phyloP scores from a whole-genome alignment of 2,888 invertebrate species.

The Agonopterix arenella region DNA sequence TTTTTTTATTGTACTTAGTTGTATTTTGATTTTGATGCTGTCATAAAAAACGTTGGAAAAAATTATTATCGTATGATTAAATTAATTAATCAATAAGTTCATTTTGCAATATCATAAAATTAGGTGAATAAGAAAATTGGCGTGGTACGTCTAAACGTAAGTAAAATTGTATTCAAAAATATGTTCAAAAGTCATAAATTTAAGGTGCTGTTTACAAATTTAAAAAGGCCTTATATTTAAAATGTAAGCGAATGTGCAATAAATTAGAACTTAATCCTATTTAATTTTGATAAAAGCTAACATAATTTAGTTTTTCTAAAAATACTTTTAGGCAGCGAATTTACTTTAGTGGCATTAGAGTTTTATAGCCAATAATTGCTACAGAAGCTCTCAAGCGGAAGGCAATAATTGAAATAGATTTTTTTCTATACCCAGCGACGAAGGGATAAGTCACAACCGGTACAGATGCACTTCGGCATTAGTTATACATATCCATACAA shows the following conservation, averaged over 20 bases:
- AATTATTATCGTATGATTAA: no score
- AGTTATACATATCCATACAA: slow-evolving; percentile 48
- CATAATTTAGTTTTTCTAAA: background rate
- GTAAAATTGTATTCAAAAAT: background rate
- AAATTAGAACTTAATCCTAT: background rate
- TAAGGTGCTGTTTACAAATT: background rate
- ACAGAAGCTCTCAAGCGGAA: slow-evolving; percentile 34
- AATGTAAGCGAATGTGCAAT: slow-evolving; percentile 4
- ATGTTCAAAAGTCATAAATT: background rate
- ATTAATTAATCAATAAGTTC: no score
- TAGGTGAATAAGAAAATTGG: no score
- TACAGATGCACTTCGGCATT: slow-evolving; percentile 63
- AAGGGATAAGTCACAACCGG: slow-evolving; percentile 64
- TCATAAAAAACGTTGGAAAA: no score
- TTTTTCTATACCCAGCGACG: slow-evolving; percentile 57
- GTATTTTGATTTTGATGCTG: no score
- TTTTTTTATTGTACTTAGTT: no score
- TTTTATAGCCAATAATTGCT: slow-evolving; percentile 31
- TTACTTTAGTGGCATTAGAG: slow-evolving; percentile 7
- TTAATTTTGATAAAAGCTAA: slow-evolving; percentile 2
- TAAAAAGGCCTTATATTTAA: background rate
- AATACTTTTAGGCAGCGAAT: slow-evolving; percentile 4
- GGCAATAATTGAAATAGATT: slow-evolving; percentile 10
- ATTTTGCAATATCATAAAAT: no score
- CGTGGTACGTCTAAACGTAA: background rate